A percentile compares a stretch with the other conserved stretches of the same genome.
Evolutionary conservation across 1,140 invertebrate species (phyloP).

Genomic region (Alviniconcha marisindica): DNA sequence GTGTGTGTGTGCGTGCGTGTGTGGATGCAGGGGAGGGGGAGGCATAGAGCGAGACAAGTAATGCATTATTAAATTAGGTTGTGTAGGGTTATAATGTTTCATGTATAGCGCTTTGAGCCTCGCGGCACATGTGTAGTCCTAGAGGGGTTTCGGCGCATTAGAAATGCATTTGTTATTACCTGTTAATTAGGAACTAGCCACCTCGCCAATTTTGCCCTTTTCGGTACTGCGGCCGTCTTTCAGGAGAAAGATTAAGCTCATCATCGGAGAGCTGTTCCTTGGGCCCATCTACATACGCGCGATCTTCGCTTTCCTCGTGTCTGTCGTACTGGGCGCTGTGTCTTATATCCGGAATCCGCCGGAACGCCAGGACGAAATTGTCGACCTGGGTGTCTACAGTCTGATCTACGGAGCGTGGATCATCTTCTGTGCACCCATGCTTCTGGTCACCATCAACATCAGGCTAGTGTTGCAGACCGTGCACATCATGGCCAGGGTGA

Average conservation of each 20-base stretch:
- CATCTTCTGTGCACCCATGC: neutral
- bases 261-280: neutral
- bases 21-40: too few relatives aligned
- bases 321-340: neutral
- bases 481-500: neutral
- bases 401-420: neutral
- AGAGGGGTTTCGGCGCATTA: too few relatives aligned
- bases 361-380: neutral
- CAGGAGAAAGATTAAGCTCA: neutral
- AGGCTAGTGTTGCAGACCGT: neutral
- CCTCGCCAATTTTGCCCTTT: too few relatives aligned
- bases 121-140: too few relatives aligned
- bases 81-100: too few relatives aligned
- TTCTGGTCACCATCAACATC: conserved; percentile 5
- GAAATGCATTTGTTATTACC: too few relatives aligned
- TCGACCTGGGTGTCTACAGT: neutral
- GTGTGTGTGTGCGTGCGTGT: conserved; percentile 6
- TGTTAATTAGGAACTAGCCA: too few relatives aligned
- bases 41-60: too few relatives aligned
- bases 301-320: neutral
- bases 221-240: neutral
- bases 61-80: too few relatives aligned
- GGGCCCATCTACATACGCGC: neutral
- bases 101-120: too few relatives aligned
- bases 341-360: neutral